A percentile compares a stretch with the other conserved stretches of the same genome.
phyloP scores from a whole-genome alignment of 2,797 vertebrate genomes.

The Cryptoblepharus egeriae region DNA sequence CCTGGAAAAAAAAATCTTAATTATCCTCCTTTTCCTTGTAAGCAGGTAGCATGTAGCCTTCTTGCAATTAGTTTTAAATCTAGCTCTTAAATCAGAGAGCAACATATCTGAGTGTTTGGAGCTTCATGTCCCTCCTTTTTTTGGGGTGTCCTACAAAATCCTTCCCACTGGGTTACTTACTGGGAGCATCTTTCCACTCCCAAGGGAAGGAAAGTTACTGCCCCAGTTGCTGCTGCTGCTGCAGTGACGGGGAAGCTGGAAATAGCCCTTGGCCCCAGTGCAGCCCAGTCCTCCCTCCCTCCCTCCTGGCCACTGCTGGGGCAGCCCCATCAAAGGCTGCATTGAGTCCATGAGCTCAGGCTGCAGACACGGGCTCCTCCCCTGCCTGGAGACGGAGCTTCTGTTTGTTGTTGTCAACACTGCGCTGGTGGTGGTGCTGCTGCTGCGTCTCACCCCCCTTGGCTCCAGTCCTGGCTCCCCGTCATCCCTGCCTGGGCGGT shows the following conservation, averaged over 20 bases:
- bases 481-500: background rate
- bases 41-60: too few species aligned
- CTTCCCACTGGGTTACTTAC: too few species aligned
- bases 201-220: background rate
- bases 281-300: too few species aligned
- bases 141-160: too few species aligned
- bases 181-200: too few species aligned
- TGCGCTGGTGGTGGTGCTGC: background rate
- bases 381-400: slow-evolving; percentile 76
- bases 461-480: slow-evolving; percentile 62
- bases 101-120: too few species aligned
- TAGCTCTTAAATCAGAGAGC: too few species aligned
- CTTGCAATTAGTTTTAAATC: too few species aligned
- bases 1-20: too few species aligned
- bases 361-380: slow-evolving; percentile 67
- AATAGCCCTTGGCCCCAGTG: slow-evolving; percentile 80
- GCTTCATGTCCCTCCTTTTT: too few species aligned
- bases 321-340: slow-evolving; percentile 59
- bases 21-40: too few species aligned
- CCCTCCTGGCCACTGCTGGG: slow-evolving; percentile 46
- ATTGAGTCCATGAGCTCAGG: slow-evolving; percentile 76
- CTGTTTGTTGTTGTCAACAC: slow-evolving; percentile 81
- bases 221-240: slow-evolving; percentile 52
- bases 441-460: too few species aligned
- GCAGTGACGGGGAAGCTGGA: slow-evolving; percentile 73